These are phyloP conservation scores for Clanis bilineata DNA, from an alignment of 2,888 invertebrate species.

Conservation along the genomic window DNA sequence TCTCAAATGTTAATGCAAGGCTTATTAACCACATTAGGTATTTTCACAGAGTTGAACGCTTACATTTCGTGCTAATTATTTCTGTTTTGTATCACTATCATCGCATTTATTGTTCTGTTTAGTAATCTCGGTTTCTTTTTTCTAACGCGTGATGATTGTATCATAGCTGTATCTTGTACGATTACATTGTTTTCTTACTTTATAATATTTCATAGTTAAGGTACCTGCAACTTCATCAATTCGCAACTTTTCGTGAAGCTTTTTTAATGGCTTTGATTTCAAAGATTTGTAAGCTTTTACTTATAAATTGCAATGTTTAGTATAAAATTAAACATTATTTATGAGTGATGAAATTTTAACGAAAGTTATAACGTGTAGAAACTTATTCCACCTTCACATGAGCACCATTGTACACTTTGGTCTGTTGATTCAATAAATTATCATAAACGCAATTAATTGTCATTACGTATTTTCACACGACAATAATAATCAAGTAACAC, in stretches of 20 bases:
- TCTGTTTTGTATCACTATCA: conserved; percentile 3
- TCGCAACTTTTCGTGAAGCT: neutral
- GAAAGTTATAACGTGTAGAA: too few species aligned
- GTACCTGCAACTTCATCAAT: too few species aligned
- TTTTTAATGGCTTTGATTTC: neutral
- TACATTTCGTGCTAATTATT: neutral
- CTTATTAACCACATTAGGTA: neutral
- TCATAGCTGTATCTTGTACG: neutral
- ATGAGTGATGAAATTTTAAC: too few species aligned
- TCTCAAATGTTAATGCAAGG: conserved; percentile 7
- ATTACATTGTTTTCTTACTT: neutral
- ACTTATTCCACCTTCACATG: too few species aligned
- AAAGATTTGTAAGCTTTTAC: too few species aligned
- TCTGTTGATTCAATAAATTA: neutral
- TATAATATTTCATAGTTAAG: too few species aligned
- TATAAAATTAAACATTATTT: too few species aligned
- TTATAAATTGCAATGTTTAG: too few species aligned
- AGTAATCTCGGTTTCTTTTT: neutral
- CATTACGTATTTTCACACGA: neutral
- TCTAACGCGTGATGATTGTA: neutral
- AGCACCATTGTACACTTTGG: too few species aligned
- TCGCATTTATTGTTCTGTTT: neutral
- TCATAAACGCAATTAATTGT: neutral
- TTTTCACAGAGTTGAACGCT: neutral
- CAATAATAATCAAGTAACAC: neutral